phyloP scores from a whole-genome alignment of 2,113 vertebrate genomes.

The Irena cyanogastra region DNA sequence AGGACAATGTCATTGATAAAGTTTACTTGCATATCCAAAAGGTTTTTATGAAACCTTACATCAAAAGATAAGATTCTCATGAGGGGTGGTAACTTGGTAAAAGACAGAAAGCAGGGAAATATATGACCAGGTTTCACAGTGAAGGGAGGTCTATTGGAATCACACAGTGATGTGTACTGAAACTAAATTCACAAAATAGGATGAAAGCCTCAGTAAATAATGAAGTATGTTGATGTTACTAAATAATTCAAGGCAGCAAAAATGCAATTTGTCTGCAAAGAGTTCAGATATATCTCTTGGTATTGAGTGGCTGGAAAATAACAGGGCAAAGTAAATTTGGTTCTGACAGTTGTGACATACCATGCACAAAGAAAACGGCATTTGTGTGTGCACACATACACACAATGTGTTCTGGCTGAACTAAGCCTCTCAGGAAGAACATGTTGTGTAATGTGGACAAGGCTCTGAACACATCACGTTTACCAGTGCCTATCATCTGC shows the following conservation, averaged over 20 bases:
- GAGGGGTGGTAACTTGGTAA: background rate
- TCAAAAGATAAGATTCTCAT: background rate
- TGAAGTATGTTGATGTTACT: background rate
- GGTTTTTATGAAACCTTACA: background rate
- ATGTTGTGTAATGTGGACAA: background rate
- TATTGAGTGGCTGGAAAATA: background rate
- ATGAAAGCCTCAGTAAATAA: background rate
- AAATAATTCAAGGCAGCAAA: slow-evolving; percentile 27
- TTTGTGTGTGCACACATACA: background rate
- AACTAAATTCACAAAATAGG: background rate
- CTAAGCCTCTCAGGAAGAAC: background rate
- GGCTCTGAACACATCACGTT: background rate
- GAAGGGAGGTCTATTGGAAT: background rate
- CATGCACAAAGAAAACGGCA: background rate
- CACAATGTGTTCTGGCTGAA: background rate
- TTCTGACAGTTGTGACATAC: background rate
- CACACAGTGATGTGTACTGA: background rate
- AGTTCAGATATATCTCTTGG: background rate
- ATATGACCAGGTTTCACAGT: background rate
- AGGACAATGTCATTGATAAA: background rate
- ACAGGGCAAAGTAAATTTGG: background rate
- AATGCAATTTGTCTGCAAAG: background rate
- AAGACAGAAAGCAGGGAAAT: background rate
- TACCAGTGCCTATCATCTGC: background rate
- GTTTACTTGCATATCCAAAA: background rate